A percentile compares a stretch with the other conserved stretches of the same genome.
Conservation (phyloP, 2,797 vertebrate species). For the Hydrophis major region DNA sequence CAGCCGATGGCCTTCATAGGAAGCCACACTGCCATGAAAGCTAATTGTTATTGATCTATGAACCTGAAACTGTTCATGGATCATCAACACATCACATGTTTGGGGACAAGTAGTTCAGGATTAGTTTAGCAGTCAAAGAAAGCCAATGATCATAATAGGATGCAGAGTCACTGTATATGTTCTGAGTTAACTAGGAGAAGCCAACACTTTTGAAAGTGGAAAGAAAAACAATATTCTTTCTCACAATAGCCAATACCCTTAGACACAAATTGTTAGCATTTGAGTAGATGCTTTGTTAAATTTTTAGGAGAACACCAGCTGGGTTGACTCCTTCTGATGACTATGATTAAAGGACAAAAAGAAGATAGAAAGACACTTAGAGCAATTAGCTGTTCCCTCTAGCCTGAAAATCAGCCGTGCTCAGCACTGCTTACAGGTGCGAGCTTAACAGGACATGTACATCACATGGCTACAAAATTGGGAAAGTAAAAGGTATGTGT, state of each 20-base stretch:
- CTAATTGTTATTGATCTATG: background rate
- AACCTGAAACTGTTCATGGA: background rate
- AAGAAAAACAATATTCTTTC: background rate
- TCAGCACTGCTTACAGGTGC: background rate
- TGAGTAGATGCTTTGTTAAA: constrained; percentile 2
- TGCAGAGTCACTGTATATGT: background rate
- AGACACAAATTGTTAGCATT: constrained; percentile 2
- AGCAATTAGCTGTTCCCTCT: constrained; percentile 1
- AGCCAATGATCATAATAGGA: background rate
- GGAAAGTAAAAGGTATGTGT: background rate
- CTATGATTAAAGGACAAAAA: constrained; percentile 17
- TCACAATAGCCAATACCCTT: background rate
- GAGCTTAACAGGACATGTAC: constrained; percentile 8
- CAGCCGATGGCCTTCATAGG: background rate
- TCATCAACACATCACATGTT: background rate
- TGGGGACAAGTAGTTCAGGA: background rate
- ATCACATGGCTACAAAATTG: background rate
- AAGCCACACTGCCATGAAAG: background rate
- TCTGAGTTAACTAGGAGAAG: background rate
- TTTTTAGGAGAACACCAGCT: background rate
- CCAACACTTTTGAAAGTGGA: background rate
- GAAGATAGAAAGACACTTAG: background rate
- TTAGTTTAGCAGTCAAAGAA: background rate
- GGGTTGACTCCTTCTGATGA: background rate
- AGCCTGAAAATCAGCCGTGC: background rate